A percentile compares a stretch with the other conserved stretches of the same genome.
phyloP scores from a whole-genome alignment of 2,797 vertebrate genomes.

The Acomys russatus region DNA sequence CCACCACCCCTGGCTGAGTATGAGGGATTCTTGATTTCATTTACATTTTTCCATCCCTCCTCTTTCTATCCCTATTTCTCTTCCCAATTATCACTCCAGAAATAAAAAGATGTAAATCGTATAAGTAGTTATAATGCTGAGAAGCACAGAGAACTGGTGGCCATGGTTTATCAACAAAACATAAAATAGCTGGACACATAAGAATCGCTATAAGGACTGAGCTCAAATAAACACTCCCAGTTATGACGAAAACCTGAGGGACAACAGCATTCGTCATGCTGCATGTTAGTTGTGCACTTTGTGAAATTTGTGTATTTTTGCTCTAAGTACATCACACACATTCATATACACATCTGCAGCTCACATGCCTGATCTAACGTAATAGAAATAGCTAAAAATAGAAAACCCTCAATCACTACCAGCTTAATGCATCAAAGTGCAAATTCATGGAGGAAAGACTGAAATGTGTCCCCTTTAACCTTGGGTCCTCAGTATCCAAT shows the following conservation, averaged over 20 bases:
- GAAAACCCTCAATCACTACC: not conserved
- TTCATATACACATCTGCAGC: not conserved
- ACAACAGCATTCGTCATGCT: not conserved
- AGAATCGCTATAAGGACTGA: not conserved
- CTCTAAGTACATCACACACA: not conserved
- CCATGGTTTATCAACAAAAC: not conserved
- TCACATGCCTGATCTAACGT: not conserved
- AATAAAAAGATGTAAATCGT: not conserved
- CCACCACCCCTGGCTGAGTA: not conserved
- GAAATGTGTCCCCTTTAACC: not conserved
- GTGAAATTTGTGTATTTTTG: constrained; percentile 8
- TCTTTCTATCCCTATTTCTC: not conserved
- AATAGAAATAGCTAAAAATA: constrained; percentile 9
- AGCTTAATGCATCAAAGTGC: not conserved
- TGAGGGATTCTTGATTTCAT: not conserved
- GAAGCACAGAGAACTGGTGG: not conserved
- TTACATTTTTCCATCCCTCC: not conserved
- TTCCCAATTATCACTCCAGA: not conserved
- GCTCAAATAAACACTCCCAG: not conserved
- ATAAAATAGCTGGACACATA: not conserved
- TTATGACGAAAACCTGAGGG: not conserved
- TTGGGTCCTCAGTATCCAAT: not conserved
- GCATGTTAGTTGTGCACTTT: not conserved
- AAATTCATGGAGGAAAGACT: not conserved
- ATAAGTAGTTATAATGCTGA: not conserved